Percentiles rank a stretch among this genome's conserved stretches.
Conservation (phyloP, 2,113 vertebrate species). For the Pseudorectes ferrugineus region DNA sequence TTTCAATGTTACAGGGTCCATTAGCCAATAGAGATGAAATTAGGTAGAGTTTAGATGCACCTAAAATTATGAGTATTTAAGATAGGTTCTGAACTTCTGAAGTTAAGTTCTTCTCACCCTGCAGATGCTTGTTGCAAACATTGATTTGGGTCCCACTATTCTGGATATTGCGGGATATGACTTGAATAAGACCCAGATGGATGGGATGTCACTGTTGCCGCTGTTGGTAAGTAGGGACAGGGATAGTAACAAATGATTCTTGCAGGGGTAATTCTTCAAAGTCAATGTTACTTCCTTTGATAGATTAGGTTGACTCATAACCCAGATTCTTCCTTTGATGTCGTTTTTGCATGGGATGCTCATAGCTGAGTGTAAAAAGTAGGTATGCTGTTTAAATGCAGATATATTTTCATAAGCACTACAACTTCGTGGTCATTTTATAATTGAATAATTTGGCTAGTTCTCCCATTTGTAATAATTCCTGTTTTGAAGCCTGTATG, state of each 20-base stretch:
- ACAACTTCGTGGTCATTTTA: background rate
- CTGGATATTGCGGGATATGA: constrained; percentile 90
- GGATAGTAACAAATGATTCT: background rate
- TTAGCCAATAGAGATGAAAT: background rate
- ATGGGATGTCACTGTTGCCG: constrained; percentile 89
- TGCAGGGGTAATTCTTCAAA: background rate
- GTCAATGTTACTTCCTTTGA: background rate
- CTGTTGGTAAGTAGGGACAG: constrained; percentile 79
- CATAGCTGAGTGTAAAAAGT: background rate
- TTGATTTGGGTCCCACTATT: constrained; percentile 95
- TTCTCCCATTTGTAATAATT: background rate
- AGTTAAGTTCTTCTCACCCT: background rate
- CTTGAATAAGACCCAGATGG: constrained; percentile 91
- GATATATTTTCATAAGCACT: background rate
- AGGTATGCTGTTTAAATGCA: background rate
- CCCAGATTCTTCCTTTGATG: background rate
- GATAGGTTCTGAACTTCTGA: background rate
- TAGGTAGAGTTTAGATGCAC: background rate
- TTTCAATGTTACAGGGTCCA: background rate
- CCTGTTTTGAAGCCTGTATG: background rate
- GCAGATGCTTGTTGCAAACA: constrained; percentile 90
- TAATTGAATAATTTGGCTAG: background rate
- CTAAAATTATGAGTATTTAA: background rate
- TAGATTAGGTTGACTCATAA: background rate
- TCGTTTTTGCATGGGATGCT: background rate